Evolutionary conservation across 64 coral and sea anemone genomes (phyloP).

Genomic region (Hydrozoanthus tunicans): DNA sequence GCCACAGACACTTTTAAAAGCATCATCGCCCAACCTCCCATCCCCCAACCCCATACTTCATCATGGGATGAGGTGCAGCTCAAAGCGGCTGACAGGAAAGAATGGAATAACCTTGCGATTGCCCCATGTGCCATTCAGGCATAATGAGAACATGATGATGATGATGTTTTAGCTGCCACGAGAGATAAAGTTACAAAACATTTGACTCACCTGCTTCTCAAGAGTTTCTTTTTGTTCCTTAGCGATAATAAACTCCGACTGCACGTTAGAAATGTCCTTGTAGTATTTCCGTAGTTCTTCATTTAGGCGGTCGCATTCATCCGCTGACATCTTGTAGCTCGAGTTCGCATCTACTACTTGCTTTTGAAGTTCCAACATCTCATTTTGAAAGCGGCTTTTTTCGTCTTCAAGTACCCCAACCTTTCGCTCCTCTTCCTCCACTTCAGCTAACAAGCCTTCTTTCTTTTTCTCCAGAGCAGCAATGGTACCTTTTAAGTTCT

Average conservation of each 20-base stretch:
- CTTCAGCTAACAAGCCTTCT: conserved; percentile 62
- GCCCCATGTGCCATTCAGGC: no score
- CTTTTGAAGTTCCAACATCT: conserved; percentile 74
- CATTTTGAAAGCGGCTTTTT: conserved; percentile 67
- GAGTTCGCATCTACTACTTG: conserved; percentile 67
- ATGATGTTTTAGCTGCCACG: no score
- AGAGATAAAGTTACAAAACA: no score
- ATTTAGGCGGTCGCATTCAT: conserved; percentile 79
- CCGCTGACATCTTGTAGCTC: conserved; percentile 72
- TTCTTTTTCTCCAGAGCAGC: conserved; percentile 70
- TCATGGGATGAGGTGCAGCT: no score
- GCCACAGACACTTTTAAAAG: no score
- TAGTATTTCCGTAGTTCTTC: conserved; percentile 79
- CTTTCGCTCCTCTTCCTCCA: conserved; percentile 58
- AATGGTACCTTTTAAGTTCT: conserved; percentile 66
- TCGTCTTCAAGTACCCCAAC: conserved; percentile 68
- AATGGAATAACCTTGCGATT: no score
- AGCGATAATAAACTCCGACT: conserved; percentile 73
- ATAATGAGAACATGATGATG: no score
- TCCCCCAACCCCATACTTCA: no score
- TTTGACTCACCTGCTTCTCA: conserved; percentile 55
- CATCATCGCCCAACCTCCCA: no score
- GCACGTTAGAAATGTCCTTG: conserved; percentile 84
- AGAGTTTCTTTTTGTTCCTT: conserved; percentile 78
- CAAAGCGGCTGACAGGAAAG: no score